Evolutionary conservation across 1,140 invertebrate species (phyloP), one percentile per base, ranked within the genome.

Genomic region (Drosophila azteca): DNA sequence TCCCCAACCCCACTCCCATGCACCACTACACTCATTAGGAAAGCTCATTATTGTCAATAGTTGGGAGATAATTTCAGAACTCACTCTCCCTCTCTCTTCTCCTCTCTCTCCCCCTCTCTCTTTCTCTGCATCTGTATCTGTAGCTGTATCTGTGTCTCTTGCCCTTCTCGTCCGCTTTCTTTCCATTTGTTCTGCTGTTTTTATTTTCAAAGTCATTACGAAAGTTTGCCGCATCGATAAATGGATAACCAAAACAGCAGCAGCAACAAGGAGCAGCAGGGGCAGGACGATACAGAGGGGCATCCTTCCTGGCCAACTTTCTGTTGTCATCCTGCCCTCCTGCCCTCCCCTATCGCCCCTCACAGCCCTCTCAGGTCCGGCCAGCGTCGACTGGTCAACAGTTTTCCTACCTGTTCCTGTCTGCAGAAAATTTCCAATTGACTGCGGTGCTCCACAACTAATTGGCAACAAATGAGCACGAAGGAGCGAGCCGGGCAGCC

Each of bases 1-100:
- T 8, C 7, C 41, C 20, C 24, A n/a, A n/a, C n/a, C 46, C 61
- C 55, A 52, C 51, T 51, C 45, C 64, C 45, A 43, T 58, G 29
- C 67, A 83, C 66, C 67, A 83, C 84, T 88, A 39, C 35, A 39
- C 35, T 39, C 83, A 88, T 88, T 88, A 88, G 83, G 61, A 83
- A 64, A 88, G 83, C 83, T 88, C 83, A 88, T 88, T 88, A 88
- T 88, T 88, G 83, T 88, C 83, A 88, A 88, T 88, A 88, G 83
- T 88, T 88, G 72, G 61, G 61, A 76, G 70, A 71, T 77, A 69
- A 76, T 69, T 73, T 77, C 26, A 44, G 64, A 81, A 46, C 60
- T 65, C 45, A 54, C 73, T 20, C 52, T 59, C 26, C 39, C 41
- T 44, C 41, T 64, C 44, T 48, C 59, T 59, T 13, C 13, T 15